Evolutionary conservation across 2,888 invertebrate genomes (phyloP).

Genomic region (Rhamphomyia laevipes): DNA sequence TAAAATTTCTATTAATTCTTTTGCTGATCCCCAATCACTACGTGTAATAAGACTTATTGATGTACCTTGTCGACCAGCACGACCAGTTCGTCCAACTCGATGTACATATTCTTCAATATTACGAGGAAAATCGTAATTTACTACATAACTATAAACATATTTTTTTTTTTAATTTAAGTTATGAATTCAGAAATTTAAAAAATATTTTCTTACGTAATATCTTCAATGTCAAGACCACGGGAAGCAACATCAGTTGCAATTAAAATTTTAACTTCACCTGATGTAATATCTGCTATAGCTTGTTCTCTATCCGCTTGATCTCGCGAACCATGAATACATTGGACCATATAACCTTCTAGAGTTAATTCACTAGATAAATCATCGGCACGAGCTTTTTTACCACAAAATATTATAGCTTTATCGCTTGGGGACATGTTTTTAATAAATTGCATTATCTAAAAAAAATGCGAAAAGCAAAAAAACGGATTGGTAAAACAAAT

Average conservation of each 20-base stretch:
- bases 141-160: conserved; percentile 45
- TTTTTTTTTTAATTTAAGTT: neutral
- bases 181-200: neutral
- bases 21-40: conserved; percentile 71
- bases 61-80: conserved; percentile 76
- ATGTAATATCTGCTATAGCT: conserved; percentile 72
- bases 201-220: conserved; percentile 50
- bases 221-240: conserved; percentile 83
- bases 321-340: conserved; percentile 81
- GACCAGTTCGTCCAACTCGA: conserved; percentile 88
- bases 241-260: conserved; percentile 94
- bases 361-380: conserved; percentile 70
- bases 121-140: conserved; percentile 87
- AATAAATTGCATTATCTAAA: conserved; percentile 56
- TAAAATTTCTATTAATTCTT: conserved; percentile 70
- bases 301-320: conserved; percentile 70
- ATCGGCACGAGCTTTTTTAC: conserved; percentile 72
- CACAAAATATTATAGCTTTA: conserved; percentile 85
- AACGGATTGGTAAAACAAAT: too few species aligned
- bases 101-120: conserved; percentile 91
- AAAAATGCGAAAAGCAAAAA: too few species aligned
- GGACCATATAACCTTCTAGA: conserved; percentile 54
- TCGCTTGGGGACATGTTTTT: conserved; percentile 57
- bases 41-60: conserved; percentile 73
- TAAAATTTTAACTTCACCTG: conserved; percentile 66